A percentile compares a stretch with the other conserved stretches of the same genome.
Evolutionary conservation across 2,888 invertebrate species (phyloP).

Genomic region (Drosophila austrosaltans): DNA sequence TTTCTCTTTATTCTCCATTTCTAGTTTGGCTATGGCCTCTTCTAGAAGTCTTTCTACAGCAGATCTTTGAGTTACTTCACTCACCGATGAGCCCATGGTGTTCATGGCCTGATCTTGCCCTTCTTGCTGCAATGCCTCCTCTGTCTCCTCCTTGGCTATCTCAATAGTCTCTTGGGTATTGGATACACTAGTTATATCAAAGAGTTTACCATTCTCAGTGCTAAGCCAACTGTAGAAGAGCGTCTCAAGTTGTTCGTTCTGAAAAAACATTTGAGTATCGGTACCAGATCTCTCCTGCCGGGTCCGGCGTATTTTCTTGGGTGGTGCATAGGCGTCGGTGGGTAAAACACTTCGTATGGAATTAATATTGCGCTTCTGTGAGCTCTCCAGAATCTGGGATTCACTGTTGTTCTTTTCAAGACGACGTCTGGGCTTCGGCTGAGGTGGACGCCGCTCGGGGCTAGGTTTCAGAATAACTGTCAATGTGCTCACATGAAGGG

Average conservation of each 20-base stretch:
- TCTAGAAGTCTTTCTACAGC: conserved; percentile 69
- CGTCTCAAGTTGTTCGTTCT: conserved; percentile 71
- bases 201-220: conserved; percentile 74
- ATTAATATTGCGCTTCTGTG: conserved; percentile 66
- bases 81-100: conserved; percentile 29
- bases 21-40: conserved; percentile 73
- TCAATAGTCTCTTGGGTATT: conserved; percentile 62
- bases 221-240: conserved; percentile 81
- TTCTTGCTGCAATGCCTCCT: conserved; percentile 19
- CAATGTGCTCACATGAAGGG: conserved; percentile 70
- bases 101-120: conserved; percentile 9
- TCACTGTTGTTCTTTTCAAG: not conserved
- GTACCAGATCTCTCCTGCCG: conserved; percentile 64
- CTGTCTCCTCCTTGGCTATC: conserved; percentile 51
- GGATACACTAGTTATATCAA: conserved; percentile 65
- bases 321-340: conserved; percentile 79
- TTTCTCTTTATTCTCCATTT: conserved; percentile 54
- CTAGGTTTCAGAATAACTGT: conserved; percentile 75
- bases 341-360: conserved; percentile 59
- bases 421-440: conserved; percentile 24
- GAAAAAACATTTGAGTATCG: conserved; percentile 69
- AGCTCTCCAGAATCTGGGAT: not conserved
- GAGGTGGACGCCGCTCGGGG: conserved; percentile 47
- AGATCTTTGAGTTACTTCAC: conserved; percentile 59
- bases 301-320: conserved; percentile 80